phyloP scores from a whole-genome alignment of 2,113 vertebrate species.

The Melierax canorus region DNA sequence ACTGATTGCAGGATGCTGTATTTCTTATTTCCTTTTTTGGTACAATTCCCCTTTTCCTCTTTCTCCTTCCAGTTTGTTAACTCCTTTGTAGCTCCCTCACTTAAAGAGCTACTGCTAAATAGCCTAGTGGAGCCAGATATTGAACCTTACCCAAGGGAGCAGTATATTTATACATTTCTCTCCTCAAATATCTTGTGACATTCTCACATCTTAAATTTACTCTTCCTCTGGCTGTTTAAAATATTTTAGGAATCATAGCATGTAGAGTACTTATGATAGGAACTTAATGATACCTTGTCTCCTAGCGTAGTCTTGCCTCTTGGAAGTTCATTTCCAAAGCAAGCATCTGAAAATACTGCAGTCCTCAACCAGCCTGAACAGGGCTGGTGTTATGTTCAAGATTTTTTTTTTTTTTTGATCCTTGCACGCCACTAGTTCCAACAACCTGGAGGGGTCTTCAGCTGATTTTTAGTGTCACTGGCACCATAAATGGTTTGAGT shows the following conservation, averaged over 20 bases:
- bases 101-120: neutral
- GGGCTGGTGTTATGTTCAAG: neutral
- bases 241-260: neutral
- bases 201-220: neutral
- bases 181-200: neutral
- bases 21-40: neutral
- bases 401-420: neutral
- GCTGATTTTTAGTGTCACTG: neutral
- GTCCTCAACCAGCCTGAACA: neutral
- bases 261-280: neutral
- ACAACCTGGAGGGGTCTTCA: neutral
- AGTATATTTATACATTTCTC: neutral
- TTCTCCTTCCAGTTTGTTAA: neutral
- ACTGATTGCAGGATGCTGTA: neutral
- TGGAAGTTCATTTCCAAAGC: neutral
- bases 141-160: neutral
- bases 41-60: neutral
- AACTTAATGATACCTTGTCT: slow-evolving; percentile 1
- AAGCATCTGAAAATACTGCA: neutral
- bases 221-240: neutral
- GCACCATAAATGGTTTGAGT: neutral
- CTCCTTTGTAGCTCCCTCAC: neutral
- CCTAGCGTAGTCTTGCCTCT: neutral
- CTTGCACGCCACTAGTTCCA: neutral
- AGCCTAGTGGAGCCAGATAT: neutral